phyloP scores from a whole-genome alignment of 2,797 vertebrate genomes.

The Rhinophrynus dorsalis region DNA sequence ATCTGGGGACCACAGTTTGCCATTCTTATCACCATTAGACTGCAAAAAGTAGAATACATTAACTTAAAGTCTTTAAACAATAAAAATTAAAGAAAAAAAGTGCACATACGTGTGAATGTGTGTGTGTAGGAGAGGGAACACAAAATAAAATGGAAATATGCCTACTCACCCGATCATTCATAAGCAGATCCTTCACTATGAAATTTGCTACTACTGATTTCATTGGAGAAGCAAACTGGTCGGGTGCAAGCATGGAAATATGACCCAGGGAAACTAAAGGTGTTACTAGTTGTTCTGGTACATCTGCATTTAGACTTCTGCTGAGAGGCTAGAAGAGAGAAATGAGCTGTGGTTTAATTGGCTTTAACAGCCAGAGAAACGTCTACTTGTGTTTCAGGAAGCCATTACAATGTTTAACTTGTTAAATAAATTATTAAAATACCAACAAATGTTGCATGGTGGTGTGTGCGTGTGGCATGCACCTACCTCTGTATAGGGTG shows the following conservation, averaged over 20 bases:
- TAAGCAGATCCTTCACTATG: slow-evolving; percentile 97
- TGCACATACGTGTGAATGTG: too few relatives aligned
- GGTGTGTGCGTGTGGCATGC: too few relatives aligned
- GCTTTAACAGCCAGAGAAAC: too few relatives aligned
- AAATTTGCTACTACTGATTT: slow-evolving; percentile 99
- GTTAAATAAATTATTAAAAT: too few relatives aligned
- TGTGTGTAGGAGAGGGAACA: background rate
- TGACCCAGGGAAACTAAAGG: slow-evolving; percentile 95
- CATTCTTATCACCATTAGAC: slow-evolving; percentile 96
- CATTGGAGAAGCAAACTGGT: slow-evolving; percentile 98
- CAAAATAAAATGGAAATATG: slow-evolving; percentile 15
- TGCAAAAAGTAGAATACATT: slow-evolving; percentile 58
- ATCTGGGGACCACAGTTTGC: slow-evolving; percentile 94
- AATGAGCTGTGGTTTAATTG: background rate
- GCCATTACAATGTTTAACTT: too few relatives aligned
- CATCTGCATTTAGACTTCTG: slow-evolving; percentile 94
- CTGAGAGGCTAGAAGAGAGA: slow-evolving; percentile 82
- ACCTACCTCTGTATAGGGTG: too few relatives aligned
- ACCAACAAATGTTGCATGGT: too few relatives aligned
- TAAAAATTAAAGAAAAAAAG: too few relatives aligned
- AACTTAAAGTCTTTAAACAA: slow-evolving; percentile 5
- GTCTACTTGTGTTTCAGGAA: too few relatives aligned
- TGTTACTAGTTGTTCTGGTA: slow-evolving; percentile 96
- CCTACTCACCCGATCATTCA: slow-evolving; percentile 95
- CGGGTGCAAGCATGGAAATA: slow-evolving; percentile 97